A percentile compares a stretch with the other conserved stretches of the same genome.
Evolutionary conservation across 2,113 vertebrate genomes (phyloP).

Genomic region (Daboia siamensis): DNA sequence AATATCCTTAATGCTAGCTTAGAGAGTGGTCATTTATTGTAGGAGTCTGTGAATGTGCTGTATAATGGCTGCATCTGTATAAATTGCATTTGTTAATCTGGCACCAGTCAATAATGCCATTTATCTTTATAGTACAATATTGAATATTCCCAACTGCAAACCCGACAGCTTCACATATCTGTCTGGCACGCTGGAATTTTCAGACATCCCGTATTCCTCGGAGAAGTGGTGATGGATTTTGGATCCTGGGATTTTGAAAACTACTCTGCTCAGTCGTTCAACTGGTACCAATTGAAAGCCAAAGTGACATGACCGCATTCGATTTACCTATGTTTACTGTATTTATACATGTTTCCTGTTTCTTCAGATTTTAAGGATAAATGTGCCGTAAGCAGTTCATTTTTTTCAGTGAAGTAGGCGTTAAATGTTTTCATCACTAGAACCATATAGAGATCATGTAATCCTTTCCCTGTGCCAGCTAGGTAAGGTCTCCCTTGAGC

Average conservation of each 20-base stretch:
- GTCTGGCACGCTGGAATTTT: slow-evolving; percentile 85
- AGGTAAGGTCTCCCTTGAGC: background rate
- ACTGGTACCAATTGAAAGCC: slow-evolving; percentile 78
- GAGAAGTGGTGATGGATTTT: slow-evolving; percentile 81
- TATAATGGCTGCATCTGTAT: rapidly evolving
- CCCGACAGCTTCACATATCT: slow-evolving; percentile 76
- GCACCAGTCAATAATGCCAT: slow-evolving; percentile 11
- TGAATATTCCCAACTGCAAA: slow-evolving; percentile 71
- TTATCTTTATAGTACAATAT: slow-evolving; percentile 74
- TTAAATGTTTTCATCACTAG: background rate
- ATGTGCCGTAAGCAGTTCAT: background rate
- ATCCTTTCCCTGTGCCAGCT: background rate
- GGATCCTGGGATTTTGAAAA: slow-evolving; percentile 77
- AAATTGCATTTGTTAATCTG: background rate
- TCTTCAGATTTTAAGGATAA: background rate
- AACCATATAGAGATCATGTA: background rate
- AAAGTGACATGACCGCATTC: slow-evolving; percentile 69
- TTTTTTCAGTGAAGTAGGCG: background rate
- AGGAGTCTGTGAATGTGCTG: background rate
- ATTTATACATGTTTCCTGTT: background rate
- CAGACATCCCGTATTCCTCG: slow-evolving; percentile 79
- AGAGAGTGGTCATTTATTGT: background rate
- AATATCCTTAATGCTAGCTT: background rate
- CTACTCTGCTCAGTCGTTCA: slow-evolving; percentile 51
- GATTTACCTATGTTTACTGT: background rate